Evolutionary conservation across 2,797 vertebrate genomes (phyloP).

Genomic region (Podarcis siculus): DNA sequence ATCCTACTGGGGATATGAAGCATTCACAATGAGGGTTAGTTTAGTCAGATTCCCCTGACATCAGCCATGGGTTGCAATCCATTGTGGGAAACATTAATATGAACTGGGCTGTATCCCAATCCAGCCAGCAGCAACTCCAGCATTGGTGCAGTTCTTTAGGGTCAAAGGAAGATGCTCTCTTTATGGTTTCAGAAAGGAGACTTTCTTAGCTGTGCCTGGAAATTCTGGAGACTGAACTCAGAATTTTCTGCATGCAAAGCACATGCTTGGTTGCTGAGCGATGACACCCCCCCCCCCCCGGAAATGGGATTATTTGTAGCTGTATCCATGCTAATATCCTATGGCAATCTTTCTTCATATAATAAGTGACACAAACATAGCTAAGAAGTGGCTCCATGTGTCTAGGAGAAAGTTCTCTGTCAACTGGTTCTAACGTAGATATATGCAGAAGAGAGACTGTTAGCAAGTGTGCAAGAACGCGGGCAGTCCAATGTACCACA

Average conservation of each 20-base stretch:
- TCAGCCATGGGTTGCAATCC: too few species aligned
- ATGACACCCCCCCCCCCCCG: background rate
- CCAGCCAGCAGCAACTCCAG: background rate
- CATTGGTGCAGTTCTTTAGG: background rate
- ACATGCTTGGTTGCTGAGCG: background rate
- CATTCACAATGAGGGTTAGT: background rate
- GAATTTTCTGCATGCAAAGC: too few species aligned
- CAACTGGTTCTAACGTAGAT: background rate
- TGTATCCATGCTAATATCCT: background rate
- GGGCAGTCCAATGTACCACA: background rate
- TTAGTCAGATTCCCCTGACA: background rate
- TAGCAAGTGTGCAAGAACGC: background rate
- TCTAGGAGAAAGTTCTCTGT: background rate
- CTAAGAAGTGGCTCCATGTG: background rate
- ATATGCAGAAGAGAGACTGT: background rate
- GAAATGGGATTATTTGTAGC: background rate
- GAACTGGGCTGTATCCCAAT: background rate
- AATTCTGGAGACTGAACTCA: too few species aligned
- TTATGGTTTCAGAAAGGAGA: too few species aligned
- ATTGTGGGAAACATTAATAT: background rate
- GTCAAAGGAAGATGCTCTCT: background rate
- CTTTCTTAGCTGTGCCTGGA: too few species aligned
- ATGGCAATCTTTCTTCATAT: background rate
- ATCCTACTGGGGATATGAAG: background rate
- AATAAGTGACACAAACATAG: background rate